A percentile compares a stretch with the other conserved stretches of the same genome.
Evolutionary conservation across 2,113 vertebrate species (phyloP).

Genomic region (Ia io): DNA sequence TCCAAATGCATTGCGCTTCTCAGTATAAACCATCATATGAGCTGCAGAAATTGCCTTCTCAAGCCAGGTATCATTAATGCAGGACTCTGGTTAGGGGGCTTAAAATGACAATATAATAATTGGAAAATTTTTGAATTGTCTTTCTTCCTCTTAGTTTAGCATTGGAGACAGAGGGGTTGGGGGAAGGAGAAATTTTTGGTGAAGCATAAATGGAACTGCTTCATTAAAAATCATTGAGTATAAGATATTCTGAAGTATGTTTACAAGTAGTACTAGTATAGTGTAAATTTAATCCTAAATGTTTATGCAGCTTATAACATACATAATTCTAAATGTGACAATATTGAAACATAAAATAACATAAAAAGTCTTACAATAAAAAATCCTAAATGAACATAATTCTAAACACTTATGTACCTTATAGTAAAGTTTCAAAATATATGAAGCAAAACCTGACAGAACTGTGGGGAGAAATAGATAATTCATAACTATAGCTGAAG

Average conservation of each 20-base stretch:
- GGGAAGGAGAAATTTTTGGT: neutral
- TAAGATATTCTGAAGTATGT: conserved; percentile 18
- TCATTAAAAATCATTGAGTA: neutral
- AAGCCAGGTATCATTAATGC: neutral
- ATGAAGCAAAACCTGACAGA: neutral
- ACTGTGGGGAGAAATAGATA: neutral
- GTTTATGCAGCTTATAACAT: neutral
- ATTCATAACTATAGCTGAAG: neutral
- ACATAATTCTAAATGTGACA: neutral
- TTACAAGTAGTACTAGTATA: neutral
- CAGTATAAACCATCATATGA: neutral
- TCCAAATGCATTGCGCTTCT: neutral
- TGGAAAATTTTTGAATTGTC: neutral
- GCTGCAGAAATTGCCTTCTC: conserved; percentile 18
- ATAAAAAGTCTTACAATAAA: neutral
- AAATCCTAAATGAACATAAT: neutral
- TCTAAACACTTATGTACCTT: neutral
- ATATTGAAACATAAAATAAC: neutral
- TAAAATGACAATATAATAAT: neutral
- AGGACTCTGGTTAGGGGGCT: neutral
- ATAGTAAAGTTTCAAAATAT: neutral
- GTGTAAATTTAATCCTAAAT: neutral
- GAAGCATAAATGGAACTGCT: neutral
- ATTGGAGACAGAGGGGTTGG: neutral
- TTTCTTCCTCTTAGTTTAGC: neutral